Percentiles rank a stretch among this genome's conserved stretches.
phyloP scores from a whole-genome alignment of 2,888 invertebrate species.

The Ornithoptera alexandrae region DNA sequence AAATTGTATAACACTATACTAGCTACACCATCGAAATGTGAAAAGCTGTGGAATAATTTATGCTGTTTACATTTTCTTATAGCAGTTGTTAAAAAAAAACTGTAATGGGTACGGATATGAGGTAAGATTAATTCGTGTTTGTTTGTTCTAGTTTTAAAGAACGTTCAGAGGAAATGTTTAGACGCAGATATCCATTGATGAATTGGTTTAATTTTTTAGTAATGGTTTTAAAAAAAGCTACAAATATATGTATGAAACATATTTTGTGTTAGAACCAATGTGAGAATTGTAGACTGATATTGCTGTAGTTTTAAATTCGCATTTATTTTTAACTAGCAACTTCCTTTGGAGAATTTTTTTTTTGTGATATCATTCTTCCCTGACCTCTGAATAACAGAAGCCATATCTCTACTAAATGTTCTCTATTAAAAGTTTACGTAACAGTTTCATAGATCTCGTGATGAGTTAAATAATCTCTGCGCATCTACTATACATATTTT shows the following conservation, averaged over 20 bases:
- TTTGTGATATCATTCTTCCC: no score
- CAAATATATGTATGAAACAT: neutral
- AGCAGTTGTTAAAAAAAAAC: neutral
- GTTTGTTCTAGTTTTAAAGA: constrained; percentile 5
- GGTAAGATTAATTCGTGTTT: constrained; percentile 1
- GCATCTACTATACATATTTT: no score
- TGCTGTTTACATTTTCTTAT: neutral
- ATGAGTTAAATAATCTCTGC: no score
- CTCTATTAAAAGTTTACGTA: no score
- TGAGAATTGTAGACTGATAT: neutral
- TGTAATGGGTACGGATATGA: neutral
- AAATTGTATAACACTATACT: no score
- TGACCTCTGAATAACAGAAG: no score
- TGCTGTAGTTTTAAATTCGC: neutral
- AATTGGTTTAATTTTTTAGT: neutral
- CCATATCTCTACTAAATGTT: no score
- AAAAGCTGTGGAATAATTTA: neutral
- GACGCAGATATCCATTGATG: constrained; percentile 8
- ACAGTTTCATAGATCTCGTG: no score
- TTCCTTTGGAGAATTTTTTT: no score
- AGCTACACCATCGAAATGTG: no score
- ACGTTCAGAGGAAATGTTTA: constrained; percentile 8
- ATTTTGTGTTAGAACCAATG: neutral
- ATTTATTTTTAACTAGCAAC: neutral
- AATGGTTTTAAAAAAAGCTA: neutral